phyloP scores from a whole-genome alignment of 2,888 invertebrate species.

The Slavum lentiscoides region DNA sequence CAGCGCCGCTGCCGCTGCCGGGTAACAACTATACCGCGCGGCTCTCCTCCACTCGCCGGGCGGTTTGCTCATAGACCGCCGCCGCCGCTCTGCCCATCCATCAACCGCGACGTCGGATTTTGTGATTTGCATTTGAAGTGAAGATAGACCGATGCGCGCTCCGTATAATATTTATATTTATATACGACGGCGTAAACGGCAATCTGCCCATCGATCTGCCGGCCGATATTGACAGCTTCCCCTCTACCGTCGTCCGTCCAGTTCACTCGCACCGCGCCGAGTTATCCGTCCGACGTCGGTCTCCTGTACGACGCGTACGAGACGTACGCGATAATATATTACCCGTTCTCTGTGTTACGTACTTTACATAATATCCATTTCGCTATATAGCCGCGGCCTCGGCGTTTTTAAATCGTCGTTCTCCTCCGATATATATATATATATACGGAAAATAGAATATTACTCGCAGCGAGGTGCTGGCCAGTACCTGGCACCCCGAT shows the following conservation, averaged over 20 bases:
- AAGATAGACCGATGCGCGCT: slow-evolving; percentile 40
- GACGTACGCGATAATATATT: neutral
- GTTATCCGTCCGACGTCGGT: slow-evolving; percentile 26
- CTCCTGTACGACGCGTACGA: neutral
- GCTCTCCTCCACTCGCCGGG: neutral
- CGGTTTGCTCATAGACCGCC: neutral
- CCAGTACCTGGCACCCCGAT: no score
- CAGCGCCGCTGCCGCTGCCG: no score
- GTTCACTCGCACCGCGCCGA: neutral
- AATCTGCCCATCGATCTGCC: slow-evolving; percentile 39
- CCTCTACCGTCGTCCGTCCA: no score
- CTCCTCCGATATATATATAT: neutral
- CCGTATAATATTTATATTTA: neutral
- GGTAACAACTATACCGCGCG: no score
- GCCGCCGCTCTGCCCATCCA: slow-evolving; percentile 13
- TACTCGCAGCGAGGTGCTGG: no score
- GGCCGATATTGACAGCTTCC: slow-evolving; percentile 40
- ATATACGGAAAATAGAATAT: no score
- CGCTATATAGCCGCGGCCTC: neutral
- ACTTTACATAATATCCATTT: slow-evolving; percentile 46
- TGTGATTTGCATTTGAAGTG: slow-evolving; percentile 53
- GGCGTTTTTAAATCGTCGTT: neutral
- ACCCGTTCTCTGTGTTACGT: no score
- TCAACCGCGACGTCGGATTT: slow-evolving; percentile 29
- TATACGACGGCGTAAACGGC: slow-evolving; percentile 27